Evolutionary conservation across 1,140 invertebrate species (phyloP).

Genomic region (Temnothorax longispinosus): DNA sequence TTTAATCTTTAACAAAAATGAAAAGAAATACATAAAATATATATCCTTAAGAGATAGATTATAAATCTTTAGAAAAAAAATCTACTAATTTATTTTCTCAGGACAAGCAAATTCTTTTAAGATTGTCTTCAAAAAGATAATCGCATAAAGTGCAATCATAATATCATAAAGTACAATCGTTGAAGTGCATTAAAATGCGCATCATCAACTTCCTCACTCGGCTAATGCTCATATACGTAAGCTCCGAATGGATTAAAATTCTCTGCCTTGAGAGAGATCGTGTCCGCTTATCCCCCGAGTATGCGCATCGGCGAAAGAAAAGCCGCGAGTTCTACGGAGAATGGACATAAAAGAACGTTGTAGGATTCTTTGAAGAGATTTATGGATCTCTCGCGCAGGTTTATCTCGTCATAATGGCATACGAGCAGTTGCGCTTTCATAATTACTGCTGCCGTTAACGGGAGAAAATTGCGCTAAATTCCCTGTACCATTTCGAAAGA

Average conservation of each 20-base stretch:
- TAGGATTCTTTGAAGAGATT: constrained; percentile 21
- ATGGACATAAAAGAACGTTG: constrained; percentile 27
- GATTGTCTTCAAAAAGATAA: neutral
- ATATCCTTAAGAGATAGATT: neutral
- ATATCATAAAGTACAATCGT: neutral
- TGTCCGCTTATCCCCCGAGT: neutral
- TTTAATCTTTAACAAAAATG: neutral
- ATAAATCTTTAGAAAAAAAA: neutral
- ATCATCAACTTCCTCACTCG: constrained; percentile 1
- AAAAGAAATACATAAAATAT: neutral
- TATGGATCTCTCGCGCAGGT: neutral
- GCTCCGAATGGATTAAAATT: constrained; percentile 37
- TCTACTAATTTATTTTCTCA: neutral
- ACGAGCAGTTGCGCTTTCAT: neutral
- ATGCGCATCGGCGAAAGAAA: constrained; percentile 15
- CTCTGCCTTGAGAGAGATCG: neutral
- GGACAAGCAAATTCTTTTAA: neutral
- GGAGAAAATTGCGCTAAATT: constrained; percentile 2
- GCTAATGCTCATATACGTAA: neutral
- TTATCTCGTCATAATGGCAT: constrained; percentile 6
- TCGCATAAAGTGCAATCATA: neutral
- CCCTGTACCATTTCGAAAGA: neutral
- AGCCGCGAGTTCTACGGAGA: neutral
- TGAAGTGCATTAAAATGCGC: constrained; percentile 11
- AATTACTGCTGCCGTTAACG: constrained; percentile 34